A percentile compares a stretch with the other conserved stretches of the same genome.
phyloP scores from a whole-genome alignment of 2,888 invertebrate species.

The Cheilosia vernalis region DNA sequence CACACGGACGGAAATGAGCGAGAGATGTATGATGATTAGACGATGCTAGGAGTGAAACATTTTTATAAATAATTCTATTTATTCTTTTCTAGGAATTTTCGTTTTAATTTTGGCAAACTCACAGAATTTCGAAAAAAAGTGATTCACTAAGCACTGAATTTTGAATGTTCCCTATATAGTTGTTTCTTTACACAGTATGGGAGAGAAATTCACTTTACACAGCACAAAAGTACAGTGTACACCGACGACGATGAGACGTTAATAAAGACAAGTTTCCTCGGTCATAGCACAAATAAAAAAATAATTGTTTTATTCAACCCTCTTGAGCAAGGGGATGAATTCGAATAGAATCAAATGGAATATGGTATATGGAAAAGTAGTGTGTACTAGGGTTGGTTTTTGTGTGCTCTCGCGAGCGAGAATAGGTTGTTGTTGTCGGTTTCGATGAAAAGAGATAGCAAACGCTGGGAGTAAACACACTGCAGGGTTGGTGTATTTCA shows the following conservation, averaged over 20 bases:
- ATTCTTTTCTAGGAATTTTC: constrained; percentile 44
- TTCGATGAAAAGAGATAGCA: constrained; percentile 37
- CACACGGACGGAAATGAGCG: constrained; percentile 46
- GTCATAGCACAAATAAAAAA: constrained; percentile 16
- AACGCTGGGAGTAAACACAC: constrained; percentile 11
- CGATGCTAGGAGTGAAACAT: constrained; percentile 39
- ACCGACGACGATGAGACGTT: constrained; percentile 51
- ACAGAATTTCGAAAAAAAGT: constrained; percentile 30
- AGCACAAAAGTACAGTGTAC: constrained; percentile 46
- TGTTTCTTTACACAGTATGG: constrained; percentile 34
- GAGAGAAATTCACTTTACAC: constrained; percentile 24
- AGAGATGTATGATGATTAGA: constrained; percentile 24
- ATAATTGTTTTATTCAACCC: constrained; percentile 37
- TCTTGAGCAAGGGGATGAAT: constrained; percentile 66
- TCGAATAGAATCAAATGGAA: constrained; percentile 59
- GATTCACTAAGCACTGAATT: constrained; percentile 4
- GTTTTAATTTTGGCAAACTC: constrained; percentile 58
- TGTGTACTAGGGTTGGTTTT: constrained; percentile 63
- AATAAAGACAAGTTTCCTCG: constrained; percentile 49
- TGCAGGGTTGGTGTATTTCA: not conserved
- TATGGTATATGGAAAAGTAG: constrained; percentile 53
- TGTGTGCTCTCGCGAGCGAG: not conserved
- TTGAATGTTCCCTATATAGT: constrained; percentile 15
- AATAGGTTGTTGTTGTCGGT: not conserved
- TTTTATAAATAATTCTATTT: constrained; percentile 32